Base-by-base conservation (phyloP, 2,797 vertebrate species). In the Xenops minutus region DNA sequence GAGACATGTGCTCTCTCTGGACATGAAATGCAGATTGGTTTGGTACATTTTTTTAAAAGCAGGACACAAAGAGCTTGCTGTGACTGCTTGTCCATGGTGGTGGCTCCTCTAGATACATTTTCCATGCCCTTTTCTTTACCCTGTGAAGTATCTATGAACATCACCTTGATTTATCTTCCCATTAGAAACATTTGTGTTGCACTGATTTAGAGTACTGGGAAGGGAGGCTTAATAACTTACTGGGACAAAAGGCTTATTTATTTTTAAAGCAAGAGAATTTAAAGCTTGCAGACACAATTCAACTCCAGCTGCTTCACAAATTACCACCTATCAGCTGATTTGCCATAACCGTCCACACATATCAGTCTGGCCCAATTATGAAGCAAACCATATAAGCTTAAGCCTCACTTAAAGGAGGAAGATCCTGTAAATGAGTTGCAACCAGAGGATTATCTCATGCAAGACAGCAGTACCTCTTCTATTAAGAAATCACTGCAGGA, bases 281-380 rank as follows among this genome's bases (percentile, higher is more conserved):
- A 83, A 93, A 87, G 90, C 94, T 95, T 34, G 71, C 56, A 94
- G 80, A 88, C 84, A 92, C 92, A 85, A 94, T 94, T 89, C 95
- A 93, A 92, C 86, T 94, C 95, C 92, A 95, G 83, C 95, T 94
- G 94, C 86, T 95, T 90, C 73, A 74, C 74, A 61, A 95, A 96
- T 96, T 93, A 89, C 77, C 90, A 95, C 96, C 90, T 90, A 94
- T 82, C 94, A 93, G 86, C 52, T 85, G 90, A 81, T 95, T 67
- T 95, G 79, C 90, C 69, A 21, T 69, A 92, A 92, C 72, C 93
- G 92, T 96, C 90, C 92, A 88, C 63, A 87, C 77, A 15, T 66
- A 95, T 92, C 93, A 86, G 86, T 84, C 88, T 90, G 59, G 22
- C 88, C 67, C 90, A 90, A 69, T 94, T 96, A 95, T 74, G 71